Evolutionary conservation across 2,888 invertebrate species (phyloP).

Genomic region (Mellilla xanthometata): DNA sequence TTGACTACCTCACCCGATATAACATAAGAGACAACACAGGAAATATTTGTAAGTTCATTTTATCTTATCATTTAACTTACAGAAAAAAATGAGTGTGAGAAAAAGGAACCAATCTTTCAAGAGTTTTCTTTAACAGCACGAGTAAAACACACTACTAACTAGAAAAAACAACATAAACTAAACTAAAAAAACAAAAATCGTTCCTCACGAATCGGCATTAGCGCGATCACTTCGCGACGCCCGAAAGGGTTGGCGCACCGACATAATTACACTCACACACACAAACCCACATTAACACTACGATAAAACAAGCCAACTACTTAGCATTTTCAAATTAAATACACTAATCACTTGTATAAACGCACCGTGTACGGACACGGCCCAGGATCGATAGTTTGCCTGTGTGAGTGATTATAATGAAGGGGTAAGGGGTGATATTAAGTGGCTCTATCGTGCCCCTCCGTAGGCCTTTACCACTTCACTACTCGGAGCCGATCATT

Average conservation of each 20-base stretch:
- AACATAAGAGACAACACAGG: too few relatives aligned
- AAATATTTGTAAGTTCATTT: too few relatives aligned
- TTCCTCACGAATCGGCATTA: conserved; percentile 65
- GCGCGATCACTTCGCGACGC: conserved; percentile 64
- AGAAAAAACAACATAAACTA: too few relatives aligned
- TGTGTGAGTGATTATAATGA: conserved; percentile 81
- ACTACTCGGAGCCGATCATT: conserved; percentile 65
- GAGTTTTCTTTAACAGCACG: too few relatives aligned
- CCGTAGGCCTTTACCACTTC: conserved; percentile 72
- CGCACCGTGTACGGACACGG: conserved; percentile 61
- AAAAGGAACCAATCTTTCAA: too few relatives aligned
- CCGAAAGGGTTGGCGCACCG: conserved; percentile 66
- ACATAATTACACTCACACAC: conserved; percentile 66
- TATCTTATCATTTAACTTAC: too few relatives aligned
- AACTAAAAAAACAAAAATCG: conserved; percentile 44
- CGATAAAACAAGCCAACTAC: conserved; percentile 78
- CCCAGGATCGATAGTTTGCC: conserved; percentile 68
- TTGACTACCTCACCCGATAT: too few relatives aligned
- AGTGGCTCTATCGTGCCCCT: conserved; percentile 78
- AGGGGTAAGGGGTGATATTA: conserved; percentile 80
- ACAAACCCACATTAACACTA: conserved; percentile 55
- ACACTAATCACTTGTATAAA: conserved; percentile 82
- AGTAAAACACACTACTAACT: too few relatives aligned
- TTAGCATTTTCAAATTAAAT: conserved; percentile 83
- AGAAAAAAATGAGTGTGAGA: too few relatives aligned